Evolutionary conservation across 1,140 invertebrate genomes (phyloP).

Genomic region (Cyclargus thomasi): DNA sequence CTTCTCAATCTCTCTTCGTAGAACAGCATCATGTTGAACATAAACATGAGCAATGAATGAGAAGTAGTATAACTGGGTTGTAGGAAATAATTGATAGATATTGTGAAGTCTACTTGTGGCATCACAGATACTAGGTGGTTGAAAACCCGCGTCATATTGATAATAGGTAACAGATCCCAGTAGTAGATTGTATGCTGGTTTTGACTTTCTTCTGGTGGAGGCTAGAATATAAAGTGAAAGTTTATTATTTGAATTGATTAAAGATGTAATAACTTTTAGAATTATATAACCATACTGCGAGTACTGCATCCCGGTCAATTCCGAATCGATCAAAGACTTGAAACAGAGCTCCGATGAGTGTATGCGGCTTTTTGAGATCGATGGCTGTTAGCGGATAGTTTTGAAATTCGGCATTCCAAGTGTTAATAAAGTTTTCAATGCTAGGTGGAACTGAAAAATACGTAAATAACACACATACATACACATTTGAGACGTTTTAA

Average conservation of each 20-base stretch:
- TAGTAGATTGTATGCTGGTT: slow-evolving; percentile 55
- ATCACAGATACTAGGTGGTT: slow-evolving; percentile 43
- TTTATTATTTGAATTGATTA: background rate
- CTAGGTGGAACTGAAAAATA: slow-evolving; percentile 33
- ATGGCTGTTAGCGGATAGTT: slow-evolving; percentile 37
- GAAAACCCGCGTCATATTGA: slow-evolving; percentile 51
- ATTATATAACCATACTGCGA: slow-evolving; percentile 34
- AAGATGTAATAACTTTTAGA: background rate
- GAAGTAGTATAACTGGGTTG: slow-evolving; percentile 42
- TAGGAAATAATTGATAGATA: slow-evolving; percentile 43
- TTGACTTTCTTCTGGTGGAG: slow-evolving; percentile 44
- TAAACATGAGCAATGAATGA: slow-evolving; percentile 43
- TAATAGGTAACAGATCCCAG: slow-evolving; percentile 53
- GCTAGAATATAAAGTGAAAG: slow-evolving; percentile 33
- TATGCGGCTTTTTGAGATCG: slow-evolving; percentile 47
- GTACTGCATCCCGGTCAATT: slow-evolving; percentile 47
- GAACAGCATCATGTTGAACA: slow-evolving; percentile 54
- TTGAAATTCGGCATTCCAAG: slow-evolving; percentile 52
- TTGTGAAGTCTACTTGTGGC: slow-evolving; percentile 30
- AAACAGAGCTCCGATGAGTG: slow-evolving; percentile 45
- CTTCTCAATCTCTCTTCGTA: slow-evolving; percentile 39
- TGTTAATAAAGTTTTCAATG: slow-evolving; percentile 45
- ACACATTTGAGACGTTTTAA: too few species aligned
- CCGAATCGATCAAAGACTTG: slow-evolving; percentile 48
- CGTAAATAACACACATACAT: too few species aligned